Percentiles rank a stretch among this genome's conserved stretches.
These are phyloP conservation scores for Corythornis vintsioides DNA, from an alignment of 2,113 vertebrate genomes.

Conservation along the genomic window DNA sequence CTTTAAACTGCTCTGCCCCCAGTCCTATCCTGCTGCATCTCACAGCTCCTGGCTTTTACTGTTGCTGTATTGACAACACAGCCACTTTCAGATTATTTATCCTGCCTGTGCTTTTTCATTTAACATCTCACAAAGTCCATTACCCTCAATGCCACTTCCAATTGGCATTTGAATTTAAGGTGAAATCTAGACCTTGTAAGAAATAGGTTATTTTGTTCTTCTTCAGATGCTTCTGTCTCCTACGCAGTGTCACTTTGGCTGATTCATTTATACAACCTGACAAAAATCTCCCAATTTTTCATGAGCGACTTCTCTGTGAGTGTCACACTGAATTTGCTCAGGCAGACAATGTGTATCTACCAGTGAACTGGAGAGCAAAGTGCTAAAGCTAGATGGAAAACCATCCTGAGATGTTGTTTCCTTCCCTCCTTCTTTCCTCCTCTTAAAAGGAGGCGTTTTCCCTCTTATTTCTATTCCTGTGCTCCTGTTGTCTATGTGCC, in stretches of 20 bases:
- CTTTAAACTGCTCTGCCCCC: not conserved
- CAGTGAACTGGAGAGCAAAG: not conserved
- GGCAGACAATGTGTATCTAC: not conserved
- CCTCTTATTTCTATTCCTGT: not conserved
- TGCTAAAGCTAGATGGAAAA: not conserved
- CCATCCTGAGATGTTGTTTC: not conserved
- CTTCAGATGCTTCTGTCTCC: slow-evolving; percentile 53
- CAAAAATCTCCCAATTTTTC: slow-evolving; percentile 40
- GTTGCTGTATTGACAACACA: not conserved
- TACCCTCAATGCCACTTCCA: slow-evolving; percentile 59
- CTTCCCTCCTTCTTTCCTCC: not conserved
- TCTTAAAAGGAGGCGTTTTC: not conserved
- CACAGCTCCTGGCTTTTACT: not conserved
- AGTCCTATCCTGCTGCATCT: not conserved
- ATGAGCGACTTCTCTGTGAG: not conserved
- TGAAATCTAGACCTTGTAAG: slow-evolving; percentile 53
- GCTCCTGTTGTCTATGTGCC: not conserved
- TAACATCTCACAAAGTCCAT: slow-evolving; percentile 57
- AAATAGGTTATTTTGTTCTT: slow-evolving; percentile 61
- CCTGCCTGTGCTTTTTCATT: slow-evolving; percentile 28
- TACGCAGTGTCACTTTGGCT: slow-evolving; percentile 47
- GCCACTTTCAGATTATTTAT: not conserved
- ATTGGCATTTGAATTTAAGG: slow-evolving; percentile 45
- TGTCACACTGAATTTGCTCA: slow-evolving; percentile 61
- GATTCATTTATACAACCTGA: slow-evolving; percentile 67